phyloP scores from a whole-genome alignment of 2,797 vertebrate species.

The Typhlichthys subterraneus region DNA sequence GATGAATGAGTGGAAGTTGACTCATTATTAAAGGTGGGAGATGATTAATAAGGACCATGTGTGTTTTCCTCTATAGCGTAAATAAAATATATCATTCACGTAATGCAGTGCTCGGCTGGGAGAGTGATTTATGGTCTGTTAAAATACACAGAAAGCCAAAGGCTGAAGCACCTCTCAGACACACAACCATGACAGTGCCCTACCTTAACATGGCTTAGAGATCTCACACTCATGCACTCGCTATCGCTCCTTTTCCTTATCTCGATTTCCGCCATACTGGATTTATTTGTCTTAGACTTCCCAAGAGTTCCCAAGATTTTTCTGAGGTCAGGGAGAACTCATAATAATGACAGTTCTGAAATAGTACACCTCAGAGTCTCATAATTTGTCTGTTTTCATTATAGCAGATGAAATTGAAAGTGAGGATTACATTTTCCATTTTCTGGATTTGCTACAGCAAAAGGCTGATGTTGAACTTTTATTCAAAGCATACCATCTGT shows the following conservation, averaged over 20 bases:
- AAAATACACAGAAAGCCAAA: slow-evolving; percentile 86
- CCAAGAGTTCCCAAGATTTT: slow-evolving; percentile 63
- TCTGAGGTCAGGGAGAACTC: slow-evolving; percentile 67
- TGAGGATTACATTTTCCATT: not conserved
- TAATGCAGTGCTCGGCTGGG: slow-evolving; percentile 77
- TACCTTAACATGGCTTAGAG: slow-evolving; percentile 69
- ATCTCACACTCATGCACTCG: slow-evolving; percentile 65
- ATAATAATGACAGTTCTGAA: slow-evolving; percentile 48
- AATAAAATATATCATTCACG: slow-evolving; percentile 94
- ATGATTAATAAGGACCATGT: slow-evolving; percentile 89
- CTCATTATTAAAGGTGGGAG: slow-evolving; percentile 88
- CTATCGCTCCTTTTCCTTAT: slow-evolving; percentile 68
- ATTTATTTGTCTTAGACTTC: slow-evolving; percentile 73
- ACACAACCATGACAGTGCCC: slow-evolving; percentile 77
- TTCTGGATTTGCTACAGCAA: slow-evolving; percentile 1
- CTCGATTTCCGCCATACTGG: slow-evolving; percentile 53
- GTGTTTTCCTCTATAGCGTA: slow-evolving; percentile 87
- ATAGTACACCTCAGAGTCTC: slow-evolving; percentile 11
- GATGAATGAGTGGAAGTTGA: slow-evolving; percentile 86
- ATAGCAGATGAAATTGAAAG: slow-evolving; percentile 2
- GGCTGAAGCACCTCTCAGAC: slow-evolving; percentile 79
- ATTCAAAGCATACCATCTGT: too few relatives aligned
- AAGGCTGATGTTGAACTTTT: not conserved
- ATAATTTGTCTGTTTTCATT: slow-evolving; percentile 22
- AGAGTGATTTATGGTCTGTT: slow-evolving; percentile 85